These are phyloP conservation scores for Delphinapterus leucas DNA, from an alignment of 2,113 vertebrate genomes.

Conservation along the genomic window DNA sequence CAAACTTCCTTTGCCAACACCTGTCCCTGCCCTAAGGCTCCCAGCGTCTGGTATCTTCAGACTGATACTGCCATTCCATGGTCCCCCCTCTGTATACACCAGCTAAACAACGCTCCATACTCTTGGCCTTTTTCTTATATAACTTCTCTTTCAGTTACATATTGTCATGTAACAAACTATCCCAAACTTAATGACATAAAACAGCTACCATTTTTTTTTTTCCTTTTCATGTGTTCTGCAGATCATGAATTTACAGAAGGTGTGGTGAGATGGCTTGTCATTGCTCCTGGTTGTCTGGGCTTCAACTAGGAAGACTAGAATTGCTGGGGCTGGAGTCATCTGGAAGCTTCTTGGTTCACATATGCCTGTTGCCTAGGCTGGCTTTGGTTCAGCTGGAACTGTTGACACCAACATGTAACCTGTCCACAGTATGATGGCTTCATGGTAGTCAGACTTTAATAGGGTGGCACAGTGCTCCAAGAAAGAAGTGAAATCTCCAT, in stretches of 20 bases:
- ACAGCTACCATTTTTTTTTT: background rate
- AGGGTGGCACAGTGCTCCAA: background rate
- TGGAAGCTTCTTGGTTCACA: background rate
- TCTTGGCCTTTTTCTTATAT: background rate
- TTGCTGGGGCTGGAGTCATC: background rate
- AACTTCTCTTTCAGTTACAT: background rate
- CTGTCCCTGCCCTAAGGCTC: background rate
- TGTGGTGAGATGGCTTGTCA: background rate
- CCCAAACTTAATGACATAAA: background rate
- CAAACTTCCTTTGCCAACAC: background rate
- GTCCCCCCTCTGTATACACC: background rate
- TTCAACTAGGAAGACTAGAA: background rate
- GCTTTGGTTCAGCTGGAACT: background rate
- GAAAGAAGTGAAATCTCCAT: background rate
- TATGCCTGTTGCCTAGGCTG: background rate
- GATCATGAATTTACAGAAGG: background rate
- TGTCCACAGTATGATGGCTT: background rate
- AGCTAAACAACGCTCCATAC: background rate
- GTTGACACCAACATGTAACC: background rate
- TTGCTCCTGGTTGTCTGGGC: background rate
- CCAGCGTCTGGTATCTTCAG: background rate
- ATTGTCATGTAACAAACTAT: background rate
- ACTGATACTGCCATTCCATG: background rate
- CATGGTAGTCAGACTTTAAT: background rate
- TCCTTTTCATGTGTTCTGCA: background rate